Conservation (phyloP, 2,888 invertebrate species). For the Plagiodera versicolora region DNA sequence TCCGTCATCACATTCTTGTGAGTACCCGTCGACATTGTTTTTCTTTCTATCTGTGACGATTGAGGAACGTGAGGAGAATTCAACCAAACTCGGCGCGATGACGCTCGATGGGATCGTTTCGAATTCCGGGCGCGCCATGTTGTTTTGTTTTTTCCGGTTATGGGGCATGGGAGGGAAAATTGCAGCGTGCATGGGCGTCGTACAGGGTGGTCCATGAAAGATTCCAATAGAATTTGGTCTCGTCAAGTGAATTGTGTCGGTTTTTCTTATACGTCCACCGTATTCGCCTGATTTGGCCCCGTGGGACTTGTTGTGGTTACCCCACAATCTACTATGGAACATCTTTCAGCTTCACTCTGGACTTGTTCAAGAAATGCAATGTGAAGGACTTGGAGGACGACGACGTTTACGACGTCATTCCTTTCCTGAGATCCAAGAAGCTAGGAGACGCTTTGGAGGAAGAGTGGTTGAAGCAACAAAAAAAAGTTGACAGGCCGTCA, state of each 20-base stretch:
- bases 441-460: slow-evolving; percentile 37
- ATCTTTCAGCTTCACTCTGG: slow-evolving; percentile 30
- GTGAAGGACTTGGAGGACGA: slow-evolving; percentile 64
- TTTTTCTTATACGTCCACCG: too few species aligned
- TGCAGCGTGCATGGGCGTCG: too few species aligned
- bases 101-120: neutral
- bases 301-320: too few species aligned
- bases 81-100: neutral
- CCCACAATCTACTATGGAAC: too few species aligned
- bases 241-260: too few species aligned
- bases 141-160: too few species aligned
- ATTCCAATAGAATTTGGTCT: too few species aligned
- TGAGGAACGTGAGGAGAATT: neutral
- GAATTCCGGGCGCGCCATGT: neutral
- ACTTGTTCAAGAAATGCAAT: slow-evolving; percentile 63
- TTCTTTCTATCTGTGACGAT: neutral
- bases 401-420: slow-evolving; percentile 59
- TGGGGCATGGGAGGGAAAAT: too few species aligned
- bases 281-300: too few species aligned
- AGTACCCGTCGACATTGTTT: neutral
- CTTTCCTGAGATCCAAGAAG: slow-evolving; percentile 34
- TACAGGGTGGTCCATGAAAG: too few species aligned
- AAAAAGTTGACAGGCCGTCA: slow-evolving; percentile 24
- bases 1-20: slow-evolving; percentile 62
- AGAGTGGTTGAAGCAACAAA: slow-evolving; percentile 26